Base-by-base conservation (phyloP, 37 sponge, comb jelly and placozoan species). In the Agelas oroides region DNA sequence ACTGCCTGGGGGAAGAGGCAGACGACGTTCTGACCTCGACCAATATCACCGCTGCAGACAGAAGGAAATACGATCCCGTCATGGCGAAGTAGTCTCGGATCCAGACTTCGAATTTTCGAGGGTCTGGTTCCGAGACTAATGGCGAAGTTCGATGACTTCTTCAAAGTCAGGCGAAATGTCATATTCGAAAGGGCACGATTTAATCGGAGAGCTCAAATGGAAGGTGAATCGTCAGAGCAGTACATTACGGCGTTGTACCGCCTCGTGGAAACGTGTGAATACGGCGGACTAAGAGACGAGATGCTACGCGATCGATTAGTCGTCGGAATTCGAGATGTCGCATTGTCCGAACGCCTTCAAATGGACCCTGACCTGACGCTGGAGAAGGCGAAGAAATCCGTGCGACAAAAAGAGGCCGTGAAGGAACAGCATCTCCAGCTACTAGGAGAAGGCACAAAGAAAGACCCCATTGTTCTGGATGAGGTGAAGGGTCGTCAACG, bases 1-100 rank as follows among this genome's bases (percentile, higher is more conserved):
- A 81, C 82, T 81, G 82, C 40, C 33, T 81, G 53, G 60, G 72
- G 25, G 71, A 81, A 57, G 58, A 73, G n/a, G 71, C 82, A 1
- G 82, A 81, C 32, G 71, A 39, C 1, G 72, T 81, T 17, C 82
- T 81, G 56, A 30, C 58, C 20, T 59, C 65, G 30, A 59, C 34
- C 15, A 35, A 20, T 27, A 60, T 76, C 77, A 78, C 20, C 19
- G 59, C 34, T 1, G 81, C 70, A 27, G 70, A 80, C 27, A 31
- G 38, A 17, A 70, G 46, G 34, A n/a, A 16, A 2, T 81, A 81
- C 59, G 24, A 81, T 16, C 8, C 71, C 18, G 60, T 70, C 33
- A 36, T 81, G 23, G 61, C 31, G n/a, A n/a, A n/a, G n/a, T n/a
- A n/a, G n/a, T n/a, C n/a, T n/a, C n/a, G n/a, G n/a, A n/a, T n/a